Evolutionary conservation across 2,797 vertebrate species (phyloP), one percentile per base, ranked within the genome.

Genomic region (Eurystomus glaucurus): DNA sequence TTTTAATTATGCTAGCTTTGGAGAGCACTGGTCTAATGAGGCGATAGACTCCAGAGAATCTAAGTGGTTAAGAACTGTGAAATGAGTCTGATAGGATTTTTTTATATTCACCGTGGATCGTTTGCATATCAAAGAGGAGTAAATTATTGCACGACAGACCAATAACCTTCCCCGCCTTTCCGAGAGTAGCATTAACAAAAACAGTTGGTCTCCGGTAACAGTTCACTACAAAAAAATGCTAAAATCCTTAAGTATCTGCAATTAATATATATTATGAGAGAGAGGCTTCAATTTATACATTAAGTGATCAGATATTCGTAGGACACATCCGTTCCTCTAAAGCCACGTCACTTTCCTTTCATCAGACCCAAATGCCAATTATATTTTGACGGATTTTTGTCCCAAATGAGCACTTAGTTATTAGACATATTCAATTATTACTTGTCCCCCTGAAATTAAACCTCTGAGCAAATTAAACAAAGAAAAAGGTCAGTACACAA

Each of bases 91-190:
- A 99, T 99, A 99, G 99, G 98, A 99, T 99, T 99, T 99, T 99
- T 99, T 99, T 99, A 99, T 99, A 99, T 99, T 99, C 99, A 99
- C 99, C 98, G 98, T 97, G 98, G 99, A 99, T 99, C 99, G 99
- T 99, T 99, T 99, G 99, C 99, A 99, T 99, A 99, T 99, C 99
- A 99, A 99, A 99, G 99, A 99, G 99, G 99, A 99, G 99, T 99
- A 99, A 99, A 99, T 99, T 99, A 99, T 99, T 99, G 99, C 99
- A 99, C 99, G 99, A 99, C 99, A 99, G 99, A 99, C 99, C 99
- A 99, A 99, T 99, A 99, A 99, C 99, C 99, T 99, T 99, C 99
- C 98, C 99, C 98, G 98, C 98, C 98, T 98, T 98, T 98, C 98
- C 85, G 72, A 98, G 97, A 98, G 97, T 96, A 97, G 97, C 94